Evolutionary conservation across 35 echinoderm and acorn worm species (phyloP).

Genomic region (Lytechinus pictus): DNA sequence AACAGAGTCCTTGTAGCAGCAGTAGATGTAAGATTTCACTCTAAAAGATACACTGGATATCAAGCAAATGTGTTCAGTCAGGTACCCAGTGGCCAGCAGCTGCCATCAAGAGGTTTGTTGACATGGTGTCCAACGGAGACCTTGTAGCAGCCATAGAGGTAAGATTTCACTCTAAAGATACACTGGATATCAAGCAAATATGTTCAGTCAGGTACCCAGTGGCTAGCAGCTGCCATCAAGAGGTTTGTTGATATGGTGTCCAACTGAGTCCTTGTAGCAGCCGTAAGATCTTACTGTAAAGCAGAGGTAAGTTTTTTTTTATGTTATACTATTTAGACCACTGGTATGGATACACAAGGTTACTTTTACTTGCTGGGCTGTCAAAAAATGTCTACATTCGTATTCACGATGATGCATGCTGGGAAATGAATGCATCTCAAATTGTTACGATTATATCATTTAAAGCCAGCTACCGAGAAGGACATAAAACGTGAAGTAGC

Average conservation of each 20-base stretch:
- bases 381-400: no score
- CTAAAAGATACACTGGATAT: neutral
- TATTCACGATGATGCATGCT: no score
- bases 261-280: slow-evolving; percentile 54
- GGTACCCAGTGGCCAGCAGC: slow-evolving; percentile 51
- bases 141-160: slow-evolving; percentile 59
- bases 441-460: no score
- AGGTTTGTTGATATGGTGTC: slow-evolving; percentile 59
- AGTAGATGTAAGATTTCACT: slow-evolving; percentile 39
- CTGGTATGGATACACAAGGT: no score
- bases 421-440: no score
- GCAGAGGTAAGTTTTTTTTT: no score
- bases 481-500: no score
- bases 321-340: no score
- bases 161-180: neutral
- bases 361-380: no score
- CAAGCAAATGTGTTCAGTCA: neutral
- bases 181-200: neutral
- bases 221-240: slow-evolving; percentile 47
- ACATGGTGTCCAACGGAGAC: slow-evolving; percentile 60
- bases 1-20: slow-evolving; percentile 54
- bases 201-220: slow-evolving; percentile 25
- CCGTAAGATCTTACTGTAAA: neutral
- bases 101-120: slow-evolving; percentile 40
- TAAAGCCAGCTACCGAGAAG: no score